These are phyloP conservation scores for Ophion obscuratus DNA, from an alignment of 2,888 invertebrate species.

Conservation along the genomic window DNA sequence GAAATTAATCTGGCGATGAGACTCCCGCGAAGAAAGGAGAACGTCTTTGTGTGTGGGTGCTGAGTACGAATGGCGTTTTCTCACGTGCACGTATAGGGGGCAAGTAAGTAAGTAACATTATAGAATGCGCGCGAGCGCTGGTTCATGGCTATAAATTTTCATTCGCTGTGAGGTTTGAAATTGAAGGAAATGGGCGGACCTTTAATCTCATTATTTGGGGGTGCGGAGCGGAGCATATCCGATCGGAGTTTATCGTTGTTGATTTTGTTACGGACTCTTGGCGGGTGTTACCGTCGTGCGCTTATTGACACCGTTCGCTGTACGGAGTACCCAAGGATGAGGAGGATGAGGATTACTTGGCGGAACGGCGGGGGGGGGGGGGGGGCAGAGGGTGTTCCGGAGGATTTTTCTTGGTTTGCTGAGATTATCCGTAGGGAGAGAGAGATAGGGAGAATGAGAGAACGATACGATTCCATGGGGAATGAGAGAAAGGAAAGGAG, in stretches of 20 bases:
- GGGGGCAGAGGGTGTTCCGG: not conserved
- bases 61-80: not conserved
- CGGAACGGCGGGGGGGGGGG: not conserved
- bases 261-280: constrained; percentile 27
- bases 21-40: constrained; percentile 29
- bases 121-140: not conserved
- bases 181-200: constrained; percentile 29
- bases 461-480: too few species aligned
- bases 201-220: constrained; percentile 42
- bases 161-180: constrained; percentile 19
- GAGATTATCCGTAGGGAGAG: not conserved
- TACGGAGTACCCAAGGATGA: not conserved
- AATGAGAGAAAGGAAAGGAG: not conserved
- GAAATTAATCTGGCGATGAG: constrained; percentile 32
- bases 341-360: not conserved
- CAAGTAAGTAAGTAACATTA: not conserved
- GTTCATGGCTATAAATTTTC: constrained; percentile 36
- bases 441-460: not conserved
- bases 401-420: constrained; percentile 39
- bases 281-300: not conserved
- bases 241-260: constrained; percentile 37
- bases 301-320: constrained; percentile 24
- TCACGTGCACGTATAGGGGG: not conserved
- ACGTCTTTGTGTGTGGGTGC: not conserved
- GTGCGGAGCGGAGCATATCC: not conserved